Evolutionary conservation across 2,888 invertebrate genomes (phyloP).

Genomic region (Serrognathus titanus): DNA sequence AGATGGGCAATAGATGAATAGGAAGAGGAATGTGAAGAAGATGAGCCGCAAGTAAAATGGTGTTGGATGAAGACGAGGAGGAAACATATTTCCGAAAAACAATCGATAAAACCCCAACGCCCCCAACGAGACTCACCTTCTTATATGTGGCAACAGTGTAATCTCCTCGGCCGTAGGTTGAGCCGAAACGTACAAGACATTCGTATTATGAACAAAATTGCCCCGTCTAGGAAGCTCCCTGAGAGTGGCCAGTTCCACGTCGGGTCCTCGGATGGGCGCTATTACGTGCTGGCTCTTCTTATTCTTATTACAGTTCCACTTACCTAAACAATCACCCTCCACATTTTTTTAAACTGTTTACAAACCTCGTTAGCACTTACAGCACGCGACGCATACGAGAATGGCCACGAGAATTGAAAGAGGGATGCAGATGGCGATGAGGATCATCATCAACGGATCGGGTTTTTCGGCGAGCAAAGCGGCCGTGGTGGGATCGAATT

Average conservation of each 20-base stretch:
- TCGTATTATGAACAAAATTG: slow-evolving; percentile 76
- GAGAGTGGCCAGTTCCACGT: slow-evolving; percentile 82
- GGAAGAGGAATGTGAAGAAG: too few species aligned
- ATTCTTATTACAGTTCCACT: slow-evolving; percentile 54
- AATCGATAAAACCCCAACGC: too few species aligned
- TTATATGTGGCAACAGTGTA: slow-evolving; percentile 81
- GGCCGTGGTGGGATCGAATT: slow-evolving; percentile 53
- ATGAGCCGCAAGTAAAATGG: too few species aligned
- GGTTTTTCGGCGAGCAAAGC: slow-evolving; percentile 53
- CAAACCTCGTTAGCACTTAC: slow-evolving; percentile 46
- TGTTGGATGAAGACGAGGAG: too few species aligned
- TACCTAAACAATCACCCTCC: slow-evolving; percentile 16
- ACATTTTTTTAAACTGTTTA: neutral
- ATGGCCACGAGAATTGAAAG: slow-evolving; percentile 49
- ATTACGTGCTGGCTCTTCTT: slow-evolving; percentile 61
- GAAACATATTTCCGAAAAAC: too few species aligned
- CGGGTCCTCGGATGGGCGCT: slow-evolving; percentile 50
- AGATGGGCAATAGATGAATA: too few species aligned
- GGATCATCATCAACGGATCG: slow-evolving; percentile 52
- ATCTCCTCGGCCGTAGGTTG: slow-evolving; percentile 54
- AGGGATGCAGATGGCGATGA: slow-evolving; percentile 63
- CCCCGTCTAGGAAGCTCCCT: slow-evolving; percentile 73
- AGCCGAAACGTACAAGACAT: slow-evolving; percentile 72
- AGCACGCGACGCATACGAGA: slow-evolving; percentile 49
- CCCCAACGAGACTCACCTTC: slow-evolving; percentile 49